These are phyloP conservation scores for Aproaerema taeniolella DNA, from an alignment of 2,888 invertebrate genomes.

Conservation along the genomic window DNA sequence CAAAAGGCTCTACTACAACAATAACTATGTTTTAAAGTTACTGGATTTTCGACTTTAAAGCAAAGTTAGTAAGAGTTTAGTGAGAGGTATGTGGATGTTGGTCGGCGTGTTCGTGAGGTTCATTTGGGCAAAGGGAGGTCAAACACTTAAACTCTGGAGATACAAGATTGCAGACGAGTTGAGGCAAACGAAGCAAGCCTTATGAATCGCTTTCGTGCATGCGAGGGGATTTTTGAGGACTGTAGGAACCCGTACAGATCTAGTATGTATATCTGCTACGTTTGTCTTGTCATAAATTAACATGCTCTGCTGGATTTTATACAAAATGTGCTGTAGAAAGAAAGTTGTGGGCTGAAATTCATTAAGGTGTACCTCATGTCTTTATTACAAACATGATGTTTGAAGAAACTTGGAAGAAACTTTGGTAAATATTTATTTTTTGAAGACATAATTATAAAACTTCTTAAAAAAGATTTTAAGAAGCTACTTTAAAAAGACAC, in stretches of 20 bases:
- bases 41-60: constrained; percentile 35
- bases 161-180: constrained; percentile 69
- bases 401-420: too few species aligned
- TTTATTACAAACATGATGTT: too few species aligned
- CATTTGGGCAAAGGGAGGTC: constrained; percentile 69
- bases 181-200: constrained; percentile 65
- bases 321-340: too few species aligned
- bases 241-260: constrained; percentile 29
- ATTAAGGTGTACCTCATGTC: too few species aligned
- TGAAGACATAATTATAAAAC: too few species aligned
- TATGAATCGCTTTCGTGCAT: constrained; percentile 61
- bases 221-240: constrained; percentile 49
- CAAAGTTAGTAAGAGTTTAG: constrained; percentile 33
- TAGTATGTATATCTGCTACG: constrained; percentile 14
- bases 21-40: constrained; percentile 28
- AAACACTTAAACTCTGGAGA: constrained; percentile 69
- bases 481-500: too few species aligned
- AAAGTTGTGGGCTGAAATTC: too few species aligned
- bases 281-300: neutral
- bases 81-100: constrained; percentile 34
- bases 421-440: too few species aligned
- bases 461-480: too few species aligned
- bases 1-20: constrained; percentile 53
- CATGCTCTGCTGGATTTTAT: neutral
- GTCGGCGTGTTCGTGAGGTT: constrained; percentile 57